A percentile compares a stretch with the other conserved stretches of the same genome.
These are phyloP conservation scores for Acanthurus leucopareius DNA, from an alignment of 2,797 vertebrate genomes.

Conservation along the genomic window DNA sequence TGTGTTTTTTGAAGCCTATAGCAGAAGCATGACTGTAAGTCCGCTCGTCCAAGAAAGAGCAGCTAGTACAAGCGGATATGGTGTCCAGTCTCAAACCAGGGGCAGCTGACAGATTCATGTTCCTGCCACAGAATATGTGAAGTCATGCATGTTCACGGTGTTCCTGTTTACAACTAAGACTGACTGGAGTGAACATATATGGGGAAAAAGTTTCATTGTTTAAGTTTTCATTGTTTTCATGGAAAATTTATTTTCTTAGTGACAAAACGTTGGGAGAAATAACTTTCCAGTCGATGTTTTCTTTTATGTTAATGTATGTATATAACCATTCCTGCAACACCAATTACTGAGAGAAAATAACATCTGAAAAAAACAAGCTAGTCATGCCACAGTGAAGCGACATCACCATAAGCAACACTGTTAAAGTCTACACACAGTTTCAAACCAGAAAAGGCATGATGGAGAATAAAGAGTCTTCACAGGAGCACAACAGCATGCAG, in stretches of 20 bases:
- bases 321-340: neutral
- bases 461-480: conserved; percentile 35
- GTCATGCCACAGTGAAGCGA: conserved; percentile 2
- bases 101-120: conserved; percentile 73
- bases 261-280: conserved; percentile 21
- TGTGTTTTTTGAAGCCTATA: conserved; percentile 46
- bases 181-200: conserved; percentile 43
- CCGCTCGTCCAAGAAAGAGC: conserved; percentile 33
- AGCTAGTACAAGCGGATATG: conserved; percentile 18
- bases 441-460: conserved; percentile 34
- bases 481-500: conserved; percentile 41
- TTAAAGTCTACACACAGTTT: neutral
- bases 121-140: conserved; percentile 73
- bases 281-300: neutral
- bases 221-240: conserved; percentile 53
- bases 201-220: conserved; percentile 57
- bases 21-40: conserved; percentile 22
- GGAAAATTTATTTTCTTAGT: conserved; percentile 31
- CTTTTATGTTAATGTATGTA: neutral
- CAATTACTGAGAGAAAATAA: conserved; percentile 9
- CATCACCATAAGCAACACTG: conserved; percentile 9
- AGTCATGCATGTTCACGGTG: conserved; percentile 69
- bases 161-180: conserved; percentile 69
- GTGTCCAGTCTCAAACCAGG: conserved; percentile 52
- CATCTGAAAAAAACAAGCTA: conserved; percentile 8